These are phyloP conservation scores for Brenthis hecate DNA, from an alignment of 2,888 invertebrate genomes.

Conservation along the genomic window DNA sequence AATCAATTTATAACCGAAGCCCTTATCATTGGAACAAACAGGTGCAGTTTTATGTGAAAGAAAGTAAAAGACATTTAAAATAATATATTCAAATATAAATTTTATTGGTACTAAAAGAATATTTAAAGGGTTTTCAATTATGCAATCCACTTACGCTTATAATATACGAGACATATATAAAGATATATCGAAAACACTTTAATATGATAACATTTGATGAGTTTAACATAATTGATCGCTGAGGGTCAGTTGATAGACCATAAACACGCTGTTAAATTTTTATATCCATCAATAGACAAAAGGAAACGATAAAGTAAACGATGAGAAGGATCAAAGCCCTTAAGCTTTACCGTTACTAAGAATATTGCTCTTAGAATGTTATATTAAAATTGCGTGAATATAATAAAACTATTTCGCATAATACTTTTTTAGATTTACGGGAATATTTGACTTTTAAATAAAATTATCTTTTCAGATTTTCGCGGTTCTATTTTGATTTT, in stretches of 20 bases:
- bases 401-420: no score
- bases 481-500: no score
- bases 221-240: conserved; percentile 34
- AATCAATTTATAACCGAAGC: neutral
- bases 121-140: conserved; percentile 13
- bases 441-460: no score
- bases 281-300: conserved; percentile 32
- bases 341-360: conserved; percentile 6
- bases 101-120: conserved; percentile 14
- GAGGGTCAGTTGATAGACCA: conserved; percentile 47
- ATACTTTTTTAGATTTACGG: no score
- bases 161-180: conserved; percentile 13
- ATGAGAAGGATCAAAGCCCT: conserved; percentile 9
- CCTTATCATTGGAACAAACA: neutral
- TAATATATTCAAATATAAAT: conserved; percentile 19
- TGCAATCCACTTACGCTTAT: conserved; percentile 15
- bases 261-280: conserved; percentile 52
- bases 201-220: conserved; percentile 26
- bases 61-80: conserved; percentile 18
- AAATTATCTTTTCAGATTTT: no score
- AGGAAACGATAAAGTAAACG: conserved; percentile 25
- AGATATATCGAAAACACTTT: conserved; percentile 23
- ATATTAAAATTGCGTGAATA: no score
- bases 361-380: neutral
- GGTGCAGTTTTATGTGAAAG: neutral